phyloP scores from a whole-genome alignment of 2,113 vertebrate species.

The Muntiacus reevesi region DNA sequence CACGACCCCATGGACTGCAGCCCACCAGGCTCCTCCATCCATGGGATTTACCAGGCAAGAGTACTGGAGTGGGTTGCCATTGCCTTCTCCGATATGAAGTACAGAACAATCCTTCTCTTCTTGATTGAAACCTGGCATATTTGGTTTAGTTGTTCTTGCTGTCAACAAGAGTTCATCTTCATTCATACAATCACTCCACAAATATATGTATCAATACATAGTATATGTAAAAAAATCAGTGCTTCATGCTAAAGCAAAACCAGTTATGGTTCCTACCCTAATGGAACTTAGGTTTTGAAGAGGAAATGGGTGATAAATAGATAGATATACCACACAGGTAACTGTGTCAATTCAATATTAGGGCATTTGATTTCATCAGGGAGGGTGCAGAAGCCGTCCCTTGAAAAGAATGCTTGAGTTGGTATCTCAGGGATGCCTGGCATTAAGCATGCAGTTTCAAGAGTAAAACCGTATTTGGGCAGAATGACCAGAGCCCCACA shows the following conservation, averaged over 20 bases:
- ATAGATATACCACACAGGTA: neutral
- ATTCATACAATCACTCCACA: neutral
- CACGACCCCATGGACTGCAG: no score
- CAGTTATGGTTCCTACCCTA: neutral
- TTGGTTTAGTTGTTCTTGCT: neutral
- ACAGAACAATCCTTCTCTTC: no score
- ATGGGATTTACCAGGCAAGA: no score
- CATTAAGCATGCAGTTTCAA: neutral
- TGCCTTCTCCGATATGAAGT: no score
- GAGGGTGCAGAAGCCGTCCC: neutral
- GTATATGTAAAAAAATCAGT: neutral
- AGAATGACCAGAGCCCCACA: neutral
- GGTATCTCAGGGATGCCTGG: neutral
- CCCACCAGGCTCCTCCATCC: no score
- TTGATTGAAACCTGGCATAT: neutral
- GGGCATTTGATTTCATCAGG: neutral
- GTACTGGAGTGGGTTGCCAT: no score
- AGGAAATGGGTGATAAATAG: neutral
- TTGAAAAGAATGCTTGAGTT: neutral
- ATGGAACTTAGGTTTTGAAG: neutral
- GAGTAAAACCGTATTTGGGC: neutral
- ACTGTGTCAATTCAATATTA: neutral
- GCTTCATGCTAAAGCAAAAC: neutral
- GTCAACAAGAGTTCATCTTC: neutral
- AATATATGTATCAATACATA: neutral